Base-by-base conservation (phyloP, 2,888 invertebrate species). In the Herminia tarsipennalis region DNA sequence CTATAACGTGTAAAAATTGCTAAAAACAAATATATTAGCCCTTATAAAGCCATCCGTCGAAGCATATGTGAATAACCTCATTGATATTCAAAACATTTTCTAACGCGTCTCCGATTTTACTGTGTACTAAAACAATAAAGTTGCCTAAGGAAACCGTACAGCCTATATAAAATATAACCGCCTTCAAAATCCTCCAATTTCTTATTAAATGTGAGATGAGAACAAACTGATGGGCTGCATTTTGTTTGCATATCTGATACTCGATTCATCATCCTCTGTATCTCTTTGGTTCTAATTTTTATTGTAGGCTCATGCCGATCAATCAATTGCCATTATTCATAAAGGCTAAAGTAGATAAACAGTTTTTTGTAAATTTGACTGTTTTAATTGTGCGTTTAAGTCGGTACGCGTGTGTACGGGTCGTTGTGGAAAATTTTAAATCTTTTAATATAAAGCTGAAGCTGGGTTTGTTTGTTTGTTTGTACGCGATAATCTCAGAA, bases 181-280 rank as follows among this genome's bases (percentile, higher is more conserved):
- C 48, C 42, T 63, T 53, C 40, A 48, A 53, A 61, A 66, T 67
- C 54, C 70, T 71, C 73, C 55, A 62, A 63, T 73, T 75, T 62
- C 70, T 55, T 62, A 60, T 65, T 63, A 69, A 66, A 48, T 38
- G 37, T 53, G 53, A 61, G 45, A 37, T 48, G 46, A 40, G 56
- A 54, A 52, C 46, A 65, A 77, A 85, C 68, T 76, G 78, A 86
- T 81, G 80, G 79, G 68, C 63, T 76, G 76, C 82, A 78, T 74
- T 85, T 78, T 76, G 78, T 84, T 81, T 79, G 82, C 73, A 77
- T 82, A 86, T 76, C 78, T 80, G 84, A 84, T 76, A 66, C 77
- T 72, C 74, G 63, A 83, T 86, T 85, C 78, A 85, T 86, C 83
- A 85, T 67, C 66, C 56, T 66, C 63, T 39, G 46, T 34, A 53